Evolutionary conservation across 2,888 invertebrate species (phyloP).

Genomic region (Tetropium fuscum): DNA sequence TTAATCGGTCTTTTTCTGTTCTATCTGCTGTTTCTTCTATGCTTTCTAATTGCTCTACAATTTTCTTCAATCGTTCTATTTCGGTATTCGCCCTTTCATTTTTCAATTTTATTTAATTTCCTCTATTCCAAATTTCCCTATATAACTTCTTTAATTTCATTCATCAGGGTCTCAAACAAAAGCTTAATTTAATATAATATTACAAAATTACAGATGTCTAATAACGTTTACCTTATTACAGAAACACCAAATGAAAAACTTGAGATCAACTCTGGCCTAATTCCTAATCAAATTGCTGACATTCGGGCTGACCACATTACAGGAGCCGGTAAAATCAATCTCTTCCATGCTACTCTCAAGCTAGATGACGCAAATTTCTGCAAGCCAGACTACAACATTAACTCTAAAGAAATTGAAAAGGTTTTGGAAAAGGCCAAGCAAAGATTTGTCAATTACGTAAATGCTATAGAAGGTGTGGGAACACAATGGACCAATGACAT

Average conservation of each 20-base stretch:
- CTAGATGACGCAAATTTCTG: conserved; percentile 74
- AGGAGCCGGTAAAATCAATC: conserved; percentile 70
- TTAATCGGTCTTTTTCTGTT: too few species aligned
- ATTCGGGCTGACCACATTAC: conserved; percentile 70
- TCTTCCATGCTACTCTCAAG: conserved; percentile 71
- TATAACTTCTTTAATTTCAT: too few species aligned
- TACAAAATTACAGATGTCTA: background rate
- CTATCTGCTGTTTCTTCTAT: too few species aligned
- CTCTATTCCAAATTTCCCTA: too few species aligned
- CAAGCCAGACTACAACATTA: conserved; percentile 73
- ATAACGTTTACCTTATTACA: conserved; percentile 40
- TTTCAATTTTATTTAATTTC: too few species aligned
- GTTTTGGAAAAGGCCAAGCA: conserved; percentile 55
- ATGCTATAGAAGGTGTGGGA: conserved; percentile 58
- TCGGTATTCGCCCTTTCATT: too few species aligned
- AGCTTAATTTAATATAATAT: too few species aligned
- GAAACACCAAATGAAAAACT: conserved; percentile 69
- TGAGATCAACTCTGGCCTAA: conserved; percentile 69
- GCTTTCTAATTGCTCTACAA: too few species aligned
- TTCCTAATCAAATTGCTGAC: conserved; percentile 73
- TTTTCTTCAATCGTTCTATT: too few species aligned
- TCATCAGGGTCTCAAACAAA: too few species aligned
- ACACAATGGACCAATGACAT: conserved; percentile 65
- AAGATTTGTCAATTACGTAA: conserved; percentile 39
- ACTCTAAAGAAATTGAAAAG: conserved; percentile 72